Evolutionary conservation across 2,797 vertebrate species (phyloP).

Genomic region (Enteromius argenteus): DNA sequence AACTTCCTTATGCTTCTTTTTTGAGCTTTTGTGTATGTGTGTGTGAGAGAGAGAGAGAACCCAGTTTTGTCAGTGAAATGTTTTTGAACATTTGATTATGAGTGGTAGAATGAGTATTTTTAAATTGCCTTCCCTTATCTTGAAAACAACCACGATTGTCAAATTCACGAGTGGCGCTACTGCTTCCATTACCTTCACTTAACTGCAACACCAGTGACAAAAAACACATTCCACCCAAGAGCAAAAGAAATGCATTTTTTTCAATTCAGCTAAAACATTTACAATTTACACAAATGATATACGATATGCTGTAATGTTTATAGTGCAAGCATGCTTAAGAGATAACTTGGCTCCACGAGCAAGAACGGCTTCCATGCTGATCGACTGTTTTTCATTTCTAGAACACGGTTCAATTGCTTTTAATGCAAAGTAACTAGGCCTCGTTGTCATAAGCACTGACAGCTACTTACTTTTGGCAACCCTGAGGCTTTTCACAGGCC

Average conservation of each 20-base stretch:
- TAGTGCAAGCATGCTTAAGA: background rate
- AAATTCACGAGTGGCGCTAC: background rate
- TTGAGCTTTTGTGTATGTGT: background rate
- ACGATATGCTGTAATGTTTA: background rate
- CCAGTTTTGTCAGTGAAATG: background rate
- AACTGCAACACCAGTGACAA: conserved; percentile 3
- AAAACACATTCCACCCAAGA: background rate
- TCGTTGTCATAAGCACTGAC: conserved; percentile 11
- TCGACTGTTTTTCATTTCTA: background rate
- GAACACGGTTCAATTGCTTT: conserved; percentile 16
- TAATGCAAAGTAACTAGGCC: conserved; percentile 28
- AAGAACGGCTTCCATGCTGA: background rate
- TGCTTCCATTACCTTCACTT: background rate
- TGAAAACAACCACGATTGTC: background rate
- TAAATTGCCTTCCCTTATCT: background rate
- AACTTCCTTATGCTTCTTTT: background rate
- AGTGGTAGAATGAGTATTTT: background rate
- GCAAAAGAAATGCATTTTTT: background rate
- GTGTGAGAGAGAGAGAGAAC: background rate
- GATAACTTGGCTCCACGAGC: background rate
- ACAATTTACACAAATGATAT: background rate
- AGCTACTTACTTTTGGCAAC: conserved; percentile 22
- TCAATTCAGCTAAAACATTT: background rate
- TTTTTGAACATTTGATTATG: background rate
- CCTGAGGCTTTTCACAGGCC: conserved; percentile 22